Base-by-base conservation (phyloP, 2,113 vertebrate species). In the Isichthys henryi region DNA sequence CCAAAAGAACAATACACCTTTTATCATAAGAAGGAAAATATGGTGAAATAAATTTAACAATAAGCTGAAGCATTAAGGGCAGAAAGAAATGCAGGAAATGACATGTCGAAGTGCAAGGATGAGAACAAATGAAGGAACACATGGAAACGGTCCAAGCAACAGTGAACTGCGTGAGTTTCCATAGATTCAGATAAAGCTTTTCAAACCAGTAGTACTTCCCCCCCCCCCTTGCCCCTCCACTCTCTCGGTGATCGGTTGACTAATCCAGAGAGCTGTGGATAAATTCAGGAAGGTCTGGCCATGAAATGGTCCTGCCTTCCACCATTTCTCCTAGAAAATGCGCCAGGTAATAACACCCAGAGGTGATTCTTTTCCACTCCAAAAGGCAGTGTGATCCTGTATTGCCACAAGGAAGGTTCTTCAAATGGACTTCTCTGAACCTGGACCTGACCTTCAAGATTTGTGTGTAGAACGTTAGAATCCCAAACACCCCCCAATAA, bases 401-500 rank as follows among this genome's bases (percentile, higher is more conserved):
- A 96, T 96, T 90, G 95, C 96, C 95, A 93, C 91, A 95, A 95
- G 96, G 95, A 97, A 96, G 95, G 94, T 95, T 96, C 95, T 94
- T 94, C 92, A 95, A 94, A 95, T 43, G 87, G 85, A 88, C 91
- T 94, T 93, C 92, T 91, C 93, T 92, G 92, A 92, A 93, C 91
- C 89, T 85, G 89, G 92, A 62, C 39, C 87, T 93, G 92, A 93
- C 91, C 88, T 90, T 90, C 92, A 93, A 92, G 91, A 93, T 87
- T 31, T 21, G 93, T 89, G 91, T 93, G 92, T 94, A 94, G 94
- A 94, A 93, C 92, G 92, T 94, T 92, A 86, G 27, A 58, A 35
- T 23, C 43, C 52, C 53, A 86, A 66, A 49, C 43, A 66, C 56
- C 83, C n/a, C 27, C 27, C 83, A 21, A 58, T 86, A 89, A 49